These are phyloP conservation scores for Thunnus maccoyii DNA, from an alignment of 2,113 vertebrate genomes.

Conservation along the genomic window DNA sequence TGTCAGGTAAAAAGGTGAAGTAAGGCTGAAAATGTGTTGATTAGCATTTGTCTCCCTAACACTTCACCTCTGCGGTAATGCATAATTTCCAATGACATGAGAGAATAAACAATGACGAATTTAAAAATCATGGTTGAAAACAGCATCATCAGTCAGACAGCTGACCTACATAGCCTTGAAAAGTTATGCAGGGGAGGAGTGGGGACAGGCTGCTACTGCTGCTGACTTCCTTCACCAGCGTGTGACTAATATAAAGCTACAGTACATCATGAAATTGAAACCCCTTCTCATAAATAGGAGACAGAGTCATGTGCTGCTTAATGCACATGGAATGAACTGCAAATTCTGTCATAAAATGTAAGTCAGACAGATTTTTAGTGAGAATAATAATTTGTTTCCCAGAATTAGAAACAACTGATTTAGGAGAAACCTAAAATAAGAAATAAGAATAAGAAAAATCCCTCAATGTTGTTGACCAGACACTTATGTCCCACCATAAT, in stretches of 20 bases:
- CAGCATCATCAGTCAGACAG: slow-evolving; percentile 49
- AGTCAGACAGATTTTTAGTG: background rate
- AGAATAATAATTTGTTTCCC: background rate
- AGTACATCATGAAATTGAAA: slow-evolving; percentile 45
- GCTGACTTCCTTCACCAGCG: slow-evolving; percentile 44
- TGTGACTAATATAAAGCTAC: slow-evolving; percentile 58
- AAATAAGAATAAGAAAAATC: too few species aligned
- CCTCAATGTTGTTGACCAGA: too few species aligned
- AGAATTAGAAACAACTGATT: background rate
- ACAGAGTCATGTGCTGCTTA: slow-evolving; percentile 19
- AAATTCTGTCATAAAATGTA: background rate
- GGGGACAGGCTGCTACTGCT: slow-evolving; percentile 39
- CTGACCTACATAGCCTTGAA: slow-evolving; percentile 71
- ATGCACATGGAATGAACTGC: slow-evolving; percentile 23
- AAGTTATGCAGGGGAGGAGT: slow-evolving; percentile 46
- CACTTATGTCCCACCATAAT: background rate
- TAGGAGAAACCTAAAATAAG: background rate
- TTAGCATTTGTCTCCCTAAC: slow-evolving; percentile 39
- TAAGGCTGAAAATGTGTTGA: slow-evolving; percentile 2
- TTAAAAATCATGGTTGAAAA: slow-evolving; percentile 41
- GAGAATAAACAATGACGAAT: slow-evolving; percentile 48
- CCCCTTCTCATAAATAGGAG: slow-evolving; percentile 22
- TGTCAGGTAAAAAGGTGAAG: slow-evolving; percentile 8
- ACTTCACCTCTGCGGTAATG: slow-evolving; percentile 22
- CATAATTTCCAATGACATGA: slow-evolving; percentile 39